A percentile compares a stretch with the other conserved stretches of the same genome.
Evolutionary conservation across 2,113 vertebrate species (phyloP).

Genomic region (Plecotus auritus): DNA sequence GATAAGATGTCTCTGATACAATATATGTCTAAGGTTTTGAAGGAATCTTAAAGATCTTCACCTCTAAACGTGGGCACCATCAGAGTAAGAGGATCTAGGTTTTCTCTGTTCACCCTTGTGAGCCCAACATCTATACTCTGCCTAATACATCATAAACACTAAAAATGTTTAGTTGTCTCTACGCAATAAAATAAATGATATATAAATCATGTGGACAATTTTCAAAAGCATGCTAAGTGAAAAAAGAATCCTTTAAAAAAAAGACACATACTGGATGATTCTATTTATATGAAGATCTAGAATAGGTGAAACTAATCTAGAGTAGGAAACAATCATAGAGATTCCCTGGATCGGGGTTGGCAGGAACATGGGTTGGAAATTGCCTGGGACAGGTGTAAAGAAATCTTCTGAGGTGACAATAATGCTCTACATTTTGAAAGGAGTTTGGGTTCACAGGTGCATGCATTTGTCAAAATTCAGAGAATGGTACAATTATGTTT

Average conservation of each 20-base stretch:
- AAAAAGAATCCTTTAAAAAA: neutral
- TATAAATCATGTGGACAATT: neutral
- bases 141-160: neutral
- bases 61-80: neutral
- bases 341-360: neutral
- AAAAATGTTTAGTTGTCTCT: constrained; percentile 1
- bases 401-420: neutral
- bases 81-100: neutral
- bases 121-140: neutral
- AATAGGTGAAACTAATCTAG: neutral
- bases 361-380: neutral
- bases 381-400: neutral
- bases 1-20: neutral
- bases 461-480: neutral
- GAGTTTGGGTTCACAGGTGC: neutral
- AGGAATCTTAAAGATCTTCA: neutral
- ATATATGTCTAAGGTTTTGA: neutral
- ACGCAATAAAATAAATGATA: neutral
- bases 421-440: neutral
- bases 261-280: neutral
- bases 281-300: neutral
- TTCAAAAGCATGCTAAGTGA: neutral
- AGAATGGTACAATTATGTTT: neutral
- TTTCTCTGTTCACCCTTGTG: neutral
- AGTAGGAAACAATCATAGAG: neutral